Evolutionary conservation across 2,113 vertebrate species (phyloP).

Genomic region (Aramus guarauna): DNA sequence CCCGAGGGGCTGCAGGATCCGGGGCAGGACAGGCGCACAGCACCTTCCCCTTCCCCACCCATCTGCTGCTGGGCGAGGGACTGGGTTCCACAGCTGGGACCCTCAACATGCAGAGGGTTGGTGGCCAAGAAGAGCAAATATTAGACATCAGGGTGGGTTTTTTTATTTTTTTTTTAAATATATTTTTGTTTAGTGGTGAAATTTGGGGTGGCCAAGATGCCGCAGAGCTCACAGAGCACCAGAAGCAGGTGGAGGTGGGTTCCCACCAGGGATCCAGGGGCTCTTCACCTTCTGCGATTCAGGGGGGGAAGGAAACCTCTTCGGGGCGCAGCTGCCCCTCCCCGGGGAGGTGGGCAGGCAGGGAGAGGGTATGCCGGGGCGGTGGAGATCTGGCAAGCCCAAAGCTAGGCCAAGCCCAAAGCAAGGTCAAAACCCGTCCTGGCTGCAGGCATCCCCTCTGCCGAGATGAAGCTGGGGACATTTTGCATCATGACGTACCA

Average conservation of each 20-base stretch:
- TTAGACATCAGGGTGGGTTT: background rate
- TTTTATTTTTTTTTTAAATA: no score
- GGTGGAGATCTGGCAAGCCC: background rate
- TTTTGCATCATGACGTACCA: accelerated
- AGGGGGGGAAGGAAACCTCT: background rate
- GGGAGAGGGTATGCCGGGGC: accelerated
- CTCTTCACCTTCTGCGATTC: background rate
- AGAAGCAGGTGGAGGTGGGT: background rate
- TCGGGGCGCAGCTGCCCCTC: background rate
- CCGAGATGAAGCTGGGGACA: background rate
- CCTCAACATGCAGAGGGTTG: background rate
- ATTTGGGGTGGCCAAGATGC: no score
- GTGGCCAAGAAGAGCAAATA: background rate
- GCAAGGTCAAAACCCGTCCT: no score
- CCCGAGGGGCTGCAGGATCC: background rate
- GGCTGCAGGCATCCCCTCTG: background rate
- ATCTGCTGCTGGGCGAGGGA: background rate
- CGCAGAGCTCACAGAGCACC: background rate
- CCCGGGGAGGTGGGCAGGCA: background rate
- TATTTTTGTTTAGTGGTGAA: background rate
- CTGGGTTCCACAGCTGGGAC: background rate
- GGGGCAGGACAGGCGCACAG: accelerated
- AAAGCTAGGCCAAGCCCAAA: background rate
- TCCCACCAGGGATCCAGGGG: background rate
- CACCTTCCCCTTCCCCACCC: background rate